These are phyloP conservation scores for Crambe crambe DNA, from an alignment of 37 sponge, comb jelly and placozoan genomes.

Conservation along the genomic window DNA sequence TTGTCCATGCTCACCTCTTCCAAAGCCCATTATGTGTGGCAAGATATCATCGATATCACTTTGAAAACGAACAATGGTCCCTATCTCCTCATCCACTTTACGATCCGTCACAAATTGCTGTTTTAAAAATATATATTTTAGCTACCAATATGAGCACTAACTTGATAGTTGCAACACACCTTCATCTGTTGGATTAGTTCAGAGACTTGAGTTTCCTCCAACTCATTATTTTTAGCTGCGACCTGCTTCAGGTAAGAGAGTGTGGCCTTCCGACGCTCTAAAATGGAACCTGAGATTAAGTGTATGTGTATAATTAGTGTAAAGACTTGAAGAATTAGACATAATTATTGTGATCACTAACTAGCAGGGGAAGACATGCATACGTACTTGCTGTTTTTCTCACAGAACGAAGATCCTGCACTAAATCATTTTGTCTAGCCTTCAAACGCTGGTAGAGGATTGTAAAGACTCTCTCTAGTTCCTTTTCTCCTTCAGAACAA, in stretches of 20 bases:
- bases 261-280: conserved; percentile 48
- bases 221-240: conserved; percentile 1
- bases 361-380: too few relatives aligned
- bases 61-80: conserved; percentile 41
- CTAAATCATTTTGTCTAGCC: conserved; percentile 43
- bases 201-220: conserved; percentile 32
- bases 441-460: conserved; percentile 27
- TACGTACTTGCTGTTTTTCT: conserved; percentile 32
- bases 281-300: conserved; percentile 18
- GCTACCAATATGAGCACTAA: not conserved
- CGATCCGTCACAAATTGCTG: conserved; percentile 75
- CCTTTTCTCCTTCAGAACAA: not conserved
- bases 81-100: conserved; percentile 81
- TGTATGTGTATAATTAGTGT: too few relatives aligned
- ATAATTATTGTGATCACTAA: too few relatives aligned
- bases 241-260: conserved; percentile 22
- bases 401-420: conserved; percentile 25
- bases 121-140: not conserved
- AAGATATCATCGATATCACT: conserved; percentile 53
- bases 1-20: too few relatives aligned
- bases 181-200: conserved; percentile 59
- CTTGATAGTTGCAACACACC: too few relatives aligned
- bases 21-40: conserved; percentile 63
- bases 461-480: not conserved
- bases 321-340: too few relatives aligned